phyloP scores from a whole-genome alignment of 2,113 vertebrate genomes.

The Rana temporaria region DNA sequence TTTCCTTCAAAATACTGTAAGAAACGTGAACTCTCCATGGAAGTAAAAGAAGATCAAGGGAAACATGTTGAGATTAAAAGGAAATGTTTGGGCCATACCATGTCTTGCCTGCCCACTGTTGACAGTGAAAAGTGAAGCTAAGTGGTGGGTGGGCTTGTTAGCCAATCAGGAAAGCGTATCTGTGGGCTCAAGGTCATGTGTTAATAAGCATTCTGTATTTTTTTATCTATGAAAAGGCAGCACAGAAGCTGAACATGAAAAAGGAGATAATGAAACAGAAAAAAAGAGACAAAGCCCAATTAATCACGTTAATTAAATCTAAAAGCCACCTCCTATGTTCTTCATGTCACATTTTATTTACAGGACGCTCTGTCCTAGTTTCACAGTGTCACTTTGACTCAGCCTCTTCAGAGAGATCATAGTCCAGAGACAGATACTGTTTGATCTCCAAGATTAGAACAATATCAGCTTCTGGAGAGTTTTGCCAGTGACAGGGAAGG shows the following conservation, averaged over 20 bases:
- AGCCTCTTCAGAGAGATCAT: slow-evolving; percentile 39
- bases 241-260: slow-evolving; percentile 49
- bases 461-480: slow-evolving; percentile 18
- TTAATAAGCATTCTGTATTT: slow-evolving; percentile 7
- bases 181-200: slow-evolving; percentile 1
- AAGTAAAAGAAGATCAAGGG: too few relatives aligned
- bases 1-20: too few relatives aligned
- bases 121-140: background rate
- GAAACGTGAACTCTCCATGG: too few relatives aligned
- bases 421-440: slow-evolving; percentile 30
- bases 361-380: slow-evolving; percentile 56
- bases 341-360: slow-evolving; percentile 55
- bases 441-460: background rate
- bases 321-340: slow-evolving; percentile 57
- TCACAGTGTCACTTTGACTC: slow-evolving; percentile 45
- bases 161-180: background rate
- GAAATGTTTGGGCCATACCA: background rate
- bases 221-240: slow-evolving; percentile 40
- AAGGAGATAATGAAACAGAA: slow-evolving; percentile 36
- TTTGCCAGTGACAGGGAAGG: slow-evolving; percentile 8
- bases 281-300: slow-evolving; percentile 61
- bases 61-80: too few relatives aligned
- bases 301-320: slow-evolving; percentile 59
- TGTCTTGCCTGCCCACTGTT: background rate
- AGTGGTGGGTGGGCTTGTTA: slow-evolving; percentile 2